Evolutionary conservation across 2,113 vertebrate species (phyloP), one percentile per base, ranked within the genome.

Genomic region (Bos javanicus): DNA sequence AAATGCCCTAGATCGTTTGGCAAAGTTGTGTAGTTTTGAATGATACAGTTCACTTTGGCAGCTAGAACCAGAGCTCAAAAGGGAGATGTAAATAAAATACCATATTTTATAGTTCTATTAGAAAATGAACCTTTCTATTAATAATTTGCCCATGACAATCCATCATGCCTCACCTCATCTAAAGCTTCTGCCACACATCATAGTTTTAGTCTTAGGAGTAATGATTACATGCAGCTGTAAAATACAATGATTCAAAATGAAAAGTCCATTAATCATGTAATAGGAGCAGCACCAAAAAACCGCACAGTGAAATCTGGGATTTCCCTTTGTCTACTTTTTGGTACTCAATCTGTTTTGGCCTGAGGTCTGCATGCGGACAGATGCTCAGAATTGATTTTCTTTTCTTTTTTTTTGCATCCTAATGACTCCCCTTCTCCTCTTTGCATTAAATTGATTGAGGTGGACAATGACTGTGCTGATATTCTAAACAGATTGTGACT

Each of bases 331-430:
- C 97, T 98, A 86, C 86, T 98, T 99, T 96, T 97, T 94, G 59
- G 94, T 98, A 92, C 96, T 98, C 97, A 98, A 83, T 98, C 97
- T 99, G 76, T 97, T 98, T 98, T 98, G 97, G 98, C 98, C 98
- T 92, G 95, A 98, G 97, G 98, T 98, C 97, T 98, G 62, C 95
- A 97, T 82, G 97, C 93, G 98, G 98, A 98, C 94, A 99, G 98
- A 98, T 97, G 98, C 50, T 46, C 74, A 57, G 96, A 96, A 98
- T 43, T 98, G 98, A 98, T 98, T 98, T 46, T 59, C 15, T 56
- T 97, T 26, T 30, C 2, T 57, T 54, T 52, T n/a, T 52, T 39
- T 96, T 90, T 95, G 60, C 59, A 52, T 88, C 87, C 88, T 98
- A 98, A 98, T 98, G 95, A 98, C 94, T 98, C 90, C 94, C 96